These are phyloP conservation scores for Oryzias javanicus DNA, from an alignment of 2,113 vertebrate genomes.

Conservation along the genomic window DNA sequence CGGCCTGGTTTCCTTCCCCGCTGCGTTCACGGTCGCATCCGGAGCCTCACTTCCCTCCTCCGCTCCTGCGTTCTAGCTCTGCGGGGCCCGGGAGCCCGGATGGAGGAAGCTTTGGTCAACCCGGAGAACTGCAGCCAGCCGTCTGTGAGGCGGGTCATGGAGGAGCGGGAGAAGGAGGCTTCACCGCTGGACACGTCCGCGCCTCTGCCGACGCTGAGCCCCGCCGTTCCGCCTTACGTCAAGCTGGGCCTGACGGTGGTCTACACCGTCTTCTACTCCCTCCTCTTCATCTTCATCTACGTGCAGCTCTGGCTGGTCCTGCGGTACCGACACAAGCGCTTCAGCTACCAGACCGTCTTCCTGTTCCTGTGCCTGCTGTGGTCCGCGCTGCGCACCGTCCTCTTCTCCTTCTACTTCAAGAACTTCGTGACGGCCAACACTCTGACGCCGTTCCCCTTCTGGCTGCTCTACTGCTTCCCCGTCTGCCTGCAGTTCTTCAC, in stretches of 20 bases:
- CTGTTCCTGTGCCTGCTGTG: constrained; percentile 96
- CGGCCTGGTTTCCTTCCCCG: constrained; percentile 5
- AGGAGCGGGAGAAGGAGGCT: constrained; percentile 56
- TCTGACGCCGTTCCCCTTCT: constrained; percentile 90
- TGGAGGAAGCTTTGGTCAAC: background rate
- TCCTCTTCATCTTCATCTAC: constrained; percentile 93
- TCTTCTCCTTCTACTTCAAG: constrained; percentile 97
- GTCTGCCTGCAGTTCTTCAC: constrained; percentile 99
- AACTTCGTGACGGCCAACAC: constrained; percentile 91
- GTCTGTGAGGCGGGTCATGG: constrained; percentile 45
- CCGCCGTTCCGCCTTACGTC: constrained; percentile 87
- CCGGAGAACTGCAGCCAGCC: constrained; percentile 4
- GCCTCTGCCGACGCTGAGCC: constrained; percentile 85
- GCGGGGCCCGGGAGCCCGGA: constrained; percentile 6
- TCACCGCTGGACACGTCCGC: constrained; percentile 57
- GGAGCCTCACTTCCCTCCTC: background rate
- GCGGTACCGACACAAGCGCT: constrained; percentile 91
- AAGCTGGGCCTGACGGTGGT: constrained; percentile 90
- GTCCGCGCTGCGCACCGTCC: constrained; percentile 91
- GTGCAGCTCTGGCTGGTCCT: constrained; percentile 94
- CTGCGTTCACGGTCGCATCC: constrained; percentile 23
- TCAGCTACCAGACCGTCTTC: constrained; percentile 97
- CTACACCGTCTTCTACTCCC: constrained; percentile 92
- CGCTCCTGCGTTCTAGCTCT: background rate
- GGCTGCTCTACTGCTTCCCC: constrained; percentile 96